Conservation (phyloP, 2,113 vertebrate genomes). For the Synodontis membranacea region DNA sequence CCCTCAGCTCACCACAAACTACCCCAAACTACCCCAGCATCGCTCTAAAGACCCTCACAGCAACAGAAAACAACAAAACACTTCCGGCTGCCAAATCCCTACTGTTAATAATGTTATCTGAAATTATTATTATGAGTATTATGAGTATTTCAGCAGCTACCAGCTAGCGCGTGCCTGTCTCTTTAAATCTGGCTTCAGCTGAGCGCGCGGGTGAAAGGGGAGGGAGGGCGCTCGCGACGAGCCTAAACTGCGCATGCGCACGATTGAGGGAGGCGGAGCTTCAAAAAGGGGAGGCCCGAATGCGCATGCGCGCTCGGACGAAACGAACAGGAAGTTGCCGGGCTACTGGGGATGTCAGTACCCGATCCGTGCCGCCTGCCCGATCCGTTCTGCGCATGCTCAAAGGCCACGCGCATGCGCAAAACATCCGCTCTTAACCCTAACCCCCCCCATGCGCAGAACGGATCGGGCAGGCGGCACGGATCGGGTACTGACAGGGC, state of each 20-base stretch:
- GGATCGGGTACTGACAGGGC: too few species aligned
- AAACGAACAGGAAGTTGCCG: conserved; percentile 58
- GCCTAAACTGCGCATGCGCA: conserved; percentile 51
- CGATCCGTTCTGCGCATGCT: too few species aligned
- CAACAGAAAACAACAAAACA: too few species aligned
- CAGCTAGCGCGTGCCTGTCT: conserved; percentile 73
- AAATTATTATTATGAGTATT: conserved; percentile 16
- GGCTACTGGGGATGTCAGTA: neutral
- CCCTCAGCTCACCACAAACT: conserved; percentile 6
- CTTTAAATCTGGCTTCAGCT: conserved; percentile 83
- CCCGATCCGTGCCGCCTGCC: too few species aligned
- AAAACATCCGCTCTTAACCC: too few species aligned
- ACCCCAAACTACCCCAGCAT: neutral
- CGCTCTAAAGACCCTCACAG: too few species aligned
- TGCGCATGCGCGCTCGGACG: conserved; percentile 43
- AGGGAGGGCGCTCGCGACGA: conserved; percentile 52
- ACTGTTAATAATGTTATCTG: neutral
- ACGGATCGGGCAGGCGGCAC: too few species aligned
- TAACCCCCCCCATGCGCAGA: too few species aligned
- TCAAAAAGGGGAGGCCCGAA: conserved; percentile 48
- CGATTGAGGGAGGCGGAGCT: neutral
- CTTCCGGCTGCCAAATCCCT: too few species aligned
- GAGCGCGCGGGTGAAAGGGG: conserved; percentile 72
- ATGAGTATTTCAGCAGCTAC: conserved; percentile 65
- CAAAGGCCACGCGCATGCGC: too few species aligned